Conservation (phyloP, 2,797 vertebrate species). For the Coracias cyanogaster region DNA sequence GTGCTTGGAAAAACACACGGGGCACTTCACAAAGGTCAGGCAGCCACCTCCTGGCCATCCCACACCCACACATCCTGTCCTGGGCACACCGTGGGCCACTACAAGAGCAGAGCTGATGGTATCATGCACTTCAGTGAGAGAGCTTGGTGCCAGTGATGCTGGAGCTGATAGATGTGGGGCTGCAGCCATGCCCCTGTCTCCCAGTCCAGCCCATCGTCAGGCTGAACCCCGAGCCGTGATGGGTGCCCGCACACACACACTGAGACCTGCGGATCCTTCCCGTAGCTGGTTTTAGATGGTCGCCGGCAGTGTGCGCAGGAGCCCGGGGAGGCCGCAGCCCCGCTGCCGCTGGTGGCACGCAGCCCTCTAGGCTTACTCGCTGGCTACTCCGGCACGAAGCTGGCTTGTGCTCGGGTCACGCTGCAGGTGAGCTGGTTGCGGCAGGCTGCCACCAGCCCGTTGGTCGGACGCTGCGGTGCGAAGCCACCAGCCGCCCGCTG, state of each 20-base stretch:
- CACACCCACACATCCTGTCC: too few relatives aligned
- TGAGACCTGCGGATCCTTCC: too few relatives aligned
- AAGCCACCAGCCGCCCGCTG: neutral
- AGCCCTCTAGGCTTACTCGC: neutral
- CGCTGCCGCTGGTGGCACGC: neutral
- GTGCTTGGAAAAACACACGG: neutral
- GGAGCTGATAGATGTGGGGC: neutral
- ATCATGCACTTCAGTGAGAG: fast-evolving
- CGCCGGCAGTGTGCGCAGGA: neutral
- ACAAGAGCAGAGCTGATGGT: neutral
- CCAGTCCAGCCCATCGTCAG: fast-evolving
- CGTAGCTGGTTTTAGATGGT: fast-evolving
- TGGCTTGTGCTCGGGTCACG: fast-evolving
- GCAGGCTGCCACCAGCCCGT: fast-evolving
- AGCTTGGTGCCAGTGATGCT: neutral
- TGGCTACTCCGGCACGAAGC: neutral
- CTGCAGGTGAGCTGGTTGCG: fast-evolving
- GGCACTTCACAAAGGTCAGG: neutral
- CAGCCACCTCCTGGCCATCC: neutral
- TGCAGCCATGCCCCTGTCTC: neutral
- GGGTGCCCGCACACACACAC: fast-evolving
- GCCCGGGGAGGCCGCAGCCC: neutral
- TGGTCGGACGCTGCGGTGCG: fast-evolving
- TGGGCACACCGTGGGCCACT: fast-evolving
- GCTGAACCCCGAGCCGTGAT: neutral